Percentiles rank a stretch among this genome's conserved stretches.
Evolutionary conservation across 2,888 invertebrate species (phyloP).

Genomic region (Glyphotaelius pellucidus): DNA sequence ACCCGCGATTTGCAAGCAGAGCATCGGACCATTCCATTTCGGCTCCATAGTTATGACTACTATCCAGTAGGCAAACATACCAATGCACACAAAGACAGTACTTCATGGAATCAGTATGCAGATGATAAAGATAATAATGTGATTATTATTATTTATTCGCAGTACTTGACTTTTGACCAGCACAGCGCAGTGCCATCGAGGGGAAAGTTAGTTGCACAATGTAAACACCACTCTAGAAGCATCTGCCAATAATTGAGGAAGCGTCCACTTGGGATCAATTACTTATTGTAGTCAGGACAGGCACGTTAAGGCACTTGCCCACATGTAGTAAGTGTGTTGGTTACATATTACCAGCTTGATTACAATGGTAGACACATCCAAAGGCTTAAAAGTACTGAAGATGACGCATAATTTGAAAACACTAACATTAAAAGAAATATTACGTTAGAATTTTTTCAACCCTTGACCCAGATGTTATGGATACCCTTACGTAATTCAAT

Average conservation of each 20-base stretch:
- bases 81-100: too few species aligned
- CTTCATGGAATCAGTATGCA: too few species aligned
- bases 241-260: not conserved
- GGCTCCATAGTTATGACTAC: too few species aligned
- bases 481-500: not conserved
- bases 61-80: too few species aligned
- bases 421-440: not conserved
- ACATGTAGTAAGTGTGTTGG: not conserved
- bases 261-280: constrained; percentile 4
- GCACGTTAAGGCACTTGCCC: not conserved
- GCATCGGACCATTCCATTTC: too few species aligned
- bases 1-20: too few species aligned
- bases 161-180: constrained; percentile 33
- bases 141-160: constrained; percentile 9
- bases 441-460: not conserved
- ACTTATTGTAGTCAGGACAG: not conserved
- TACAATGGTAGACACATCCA: not conserved
- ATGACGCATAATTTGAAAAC: not conserved
- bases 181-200: not conserved
- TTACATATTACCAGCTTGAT: not conserved
- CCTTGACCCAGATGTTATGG: not conserved
- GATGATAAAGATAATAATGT: too few species aligned
- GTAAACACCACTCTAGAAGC: not conserved
- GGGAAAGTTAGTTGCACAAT: constrained; percentile 31
- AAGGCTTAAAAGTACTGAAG: not conserved